These are phyloP conservation scores for Champsocephalus gunnari DNA, from an alignment of 2,797 vertebrate genomes.

Conservation along the genomic window DNA sequence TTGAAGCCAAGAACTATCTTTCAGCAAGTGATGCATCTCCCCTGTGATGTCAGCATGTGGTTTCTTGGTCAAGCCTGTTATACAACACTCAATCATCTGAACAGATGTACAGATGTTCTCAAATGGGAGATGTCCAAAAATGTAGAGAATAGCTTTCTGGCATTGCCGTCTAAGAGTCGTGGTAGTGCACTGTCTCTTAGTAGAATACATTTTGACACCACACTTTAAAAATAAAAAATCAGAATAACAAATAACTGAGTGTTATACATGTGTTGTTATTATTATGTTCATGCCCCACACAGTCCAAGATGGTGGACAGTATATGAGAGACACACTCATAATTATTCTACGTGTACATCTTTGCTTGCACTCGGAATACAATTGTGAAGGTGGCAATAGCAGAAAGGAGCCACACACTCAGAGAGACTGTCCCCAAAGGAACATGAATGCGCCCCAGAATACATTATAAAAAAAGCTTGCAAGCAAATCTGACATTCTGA, in stretches of 20 bases:
- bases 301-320: background rate
- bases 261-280: background rate
- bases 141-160: constrained; percentile 25
- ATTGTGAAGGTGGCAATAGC: background rate
- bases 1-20: constrained; percentile 56
- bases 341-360: background rate
- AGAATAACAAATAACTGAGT: constrained; percentile 10
- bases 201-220: background rate
- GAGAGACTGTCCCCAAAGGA: background rate
- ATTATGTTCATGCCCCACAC: background rate
- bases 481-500: constrained; percentile 1
- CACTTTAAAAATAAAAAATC: background rate
- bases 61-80: constrained; percentile 80
- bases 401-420: background rate
- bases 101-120: constrained; percentile 77
- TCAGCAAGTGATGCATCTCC: constrained; percentile 78
- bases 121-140: constrained; percentile 57
- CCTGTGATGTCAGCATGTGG: constrained; percentile 80
- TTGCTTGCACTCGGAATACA: background rate
- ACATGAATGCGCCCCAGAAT: background rate
- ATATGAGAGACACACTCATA: background rate
- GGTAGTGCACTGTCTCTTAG: constrained; percentile 5
- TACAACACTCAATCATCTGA: constrained; percentile 67
- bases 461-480: background rate
- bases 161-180: constrained; percentile 3